phyloP scores from a whole-genome alignment of 2,113 vertebrate species.

The Crotalus helleri region DNA sequence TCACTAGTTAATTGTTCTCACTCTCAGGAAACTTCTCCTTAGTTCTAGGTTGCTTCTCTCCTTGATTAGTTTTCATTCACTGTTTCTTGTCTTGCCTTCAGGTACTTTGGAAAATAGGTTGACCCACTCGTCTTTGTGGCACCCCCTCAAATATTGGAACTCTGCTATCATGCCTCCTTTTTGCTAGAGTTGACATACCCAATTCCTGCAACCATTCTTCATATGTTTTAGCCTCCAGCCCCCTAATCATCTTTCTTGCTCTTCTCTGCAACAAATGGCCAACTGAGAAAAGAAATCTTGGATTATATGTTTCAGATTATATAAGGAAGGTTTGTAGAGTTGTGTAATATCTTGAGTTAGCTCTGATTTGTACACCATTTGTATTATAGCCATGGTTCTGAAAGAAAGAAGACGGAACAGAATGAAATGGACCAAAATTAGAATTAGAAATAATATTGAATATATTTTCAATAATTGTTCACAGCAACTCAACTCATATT shows the following conservation, averaged over 20 bases:
- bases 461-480: background rate
- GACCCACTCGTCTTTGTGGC: background rate
- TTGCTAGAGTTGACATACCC: background rate
- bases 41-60: background rate
- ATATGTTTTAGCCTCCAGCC: background rate
- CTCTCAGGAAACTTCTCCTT: background rate
- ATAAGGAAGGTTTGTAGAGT: background rate
- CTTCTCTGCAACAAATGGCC: background rate
- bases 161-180: background rate
- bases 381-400: background rate
- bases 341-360: background rate
- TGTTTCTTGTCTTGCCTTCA: background rate
- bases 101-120: background rate
- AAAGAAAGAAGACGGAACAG: background rate
- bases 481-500: background rate
- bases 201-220: background rate
- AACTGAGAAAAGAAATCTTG: background rate
- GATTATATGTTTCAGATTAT: background rate
- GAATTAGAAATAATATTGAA: background rate
- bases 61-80: background rate
- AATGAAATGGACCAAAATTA: background rate
- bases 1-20: background rate
- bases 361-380: background rate
- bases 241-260: background rate
- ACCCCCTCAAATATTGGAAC: background rate